Percentiles rank a stretch among this genome's conserved stretches.
These are phyloP conservation scores for Apeira syringaria DNA, from an alignment of 2,888 invertebrate species.

Conservation along the genomic window DNA sequence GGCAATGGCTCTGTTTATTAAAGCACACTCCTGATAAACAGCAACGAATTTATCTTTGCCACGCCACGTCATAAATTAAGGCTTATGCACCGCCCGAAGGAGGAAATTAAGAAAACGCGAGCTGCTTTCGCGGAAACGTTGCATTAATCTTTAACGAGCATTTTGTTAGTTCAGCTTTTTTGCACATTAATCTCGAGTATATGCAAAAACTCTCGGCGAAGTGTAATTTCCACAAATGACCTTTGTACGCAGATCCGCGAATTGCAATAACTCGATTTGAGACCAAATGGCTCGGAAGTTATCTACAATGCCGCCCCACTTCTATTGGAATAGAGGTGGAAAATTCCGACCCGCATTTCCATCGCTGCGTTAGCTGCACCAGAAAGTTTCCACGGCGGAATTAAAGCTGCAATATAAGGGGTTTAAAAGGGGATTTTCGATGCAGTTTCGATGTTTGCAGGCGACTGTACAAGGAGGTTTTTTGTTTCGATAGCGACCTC, in stretches of 20 bases:
- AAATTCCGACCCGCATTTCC: slow-evolving; percentile 58
- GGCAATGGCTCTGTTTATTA: slow-evolving; percentile 48
- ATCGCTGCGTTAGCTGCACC: slow-evolving; percentile 59
- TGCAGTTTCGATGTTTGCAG: slow-evolving; percentile 56
- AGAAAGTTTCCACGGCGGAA: slow-evolving; percentile 50
- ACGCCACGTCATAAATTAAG: slow-evolving; percentile 60
- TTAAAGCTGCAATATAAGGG: slow-evolving; percentile 66
- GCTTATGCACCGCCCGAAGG: slow-evolving; percentile 54
- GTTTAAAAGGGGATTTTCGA: slow-evolving; percentile 52
- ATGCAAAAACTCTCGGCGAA: slow-evolving; percentile 47
- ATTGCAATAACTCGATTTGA: slow-evolving; percentile 80
- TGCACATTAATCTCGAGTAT: slow-evolving; percentile 40
- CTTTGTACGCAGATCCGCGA: slow-evolving; percentile 70
- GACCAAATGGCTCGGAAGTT: slow-evolving; percentile 79
- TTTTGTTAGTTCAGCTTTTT: slow-evolving; percentile 35
- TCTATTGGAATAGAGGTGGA: slow-evolving; percentile 46
- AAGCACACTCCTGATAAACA: slow-evolving; percentile 57
- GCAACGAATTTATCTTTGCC: slow-evolving; percentile 59
- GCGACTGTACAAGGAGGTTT: slow-evolving; percentile 53
- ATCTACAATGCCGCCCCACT: slow-evolving; percentile 60
- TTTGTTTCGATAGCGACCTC: slow-evolving; percentile 64
- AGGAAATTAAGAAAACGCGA: slow-evolving; percentile 63
- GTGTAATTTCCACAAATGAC: slow-evolving; percentile 74
- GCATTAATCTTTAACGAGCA: slow-evolving; percentile 48
- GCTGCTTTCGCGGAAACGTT: slow-evolving; percentile 46